phyloP scores from a whole-genome alignment of 92 coral and sea anemone species.

The Siderastrea siderea region DNA sequence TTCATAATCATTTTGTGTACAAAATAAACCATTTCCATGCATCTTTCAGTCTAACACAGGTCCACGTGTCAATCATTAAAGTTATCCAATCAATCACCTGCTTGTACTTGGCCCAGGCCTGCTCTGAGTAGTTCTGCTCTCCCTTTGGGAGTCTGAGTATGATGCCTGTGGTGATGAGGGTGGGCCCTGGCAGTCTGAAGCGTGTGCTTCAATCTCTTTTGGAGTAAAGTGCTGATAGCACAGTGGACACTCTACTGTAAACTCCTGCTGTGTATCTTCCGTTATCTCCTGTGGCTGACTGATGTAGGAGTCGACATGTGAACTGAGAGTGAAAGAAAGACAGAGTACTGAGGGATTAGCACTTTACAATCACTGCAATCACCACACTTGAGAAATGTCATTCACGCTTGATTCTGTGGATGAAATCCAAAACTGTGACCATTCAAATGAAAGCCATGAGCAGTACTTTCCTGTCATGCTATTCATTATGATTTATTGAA shows the following conservation, averaged over 20 bases:
- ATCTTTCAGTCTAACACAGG: no score
- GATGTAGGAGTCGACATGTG: neutral
- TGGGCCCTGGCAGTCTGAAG: conserved; percentile 53
- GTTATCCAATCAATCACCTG: conserved; percentile 35
- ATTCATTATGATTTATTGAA: no score
- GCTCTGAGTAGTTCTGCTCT: neutral
- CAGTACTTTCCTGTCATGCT: no score
- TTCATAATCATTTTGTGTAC: no score
- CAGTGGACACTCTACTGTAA: conserved; percentile 34
- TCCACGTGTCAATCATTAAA: neutral
- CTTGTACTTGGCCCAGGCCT: conserved; percentile 3
- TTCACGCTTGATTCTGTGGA: no score
- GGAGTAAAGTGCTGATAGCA: conserved; percentile 25
- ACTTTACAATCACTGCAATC: neutral
- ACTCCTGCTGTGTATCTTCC: neutral
- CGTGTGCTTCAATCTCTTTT: conserved; percentile 39
- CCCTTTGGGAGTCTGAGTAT: neutral
- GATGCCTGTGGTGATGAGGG: conserved; percentile 26
- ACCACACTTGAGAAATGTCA: no score
- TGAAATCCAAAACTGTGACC: no score
- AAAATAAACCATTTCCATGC: no score
- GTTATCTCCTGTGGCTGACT: neutral
- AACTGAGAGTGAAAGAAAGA: neutral
- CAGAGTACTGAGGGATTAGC: neutral
- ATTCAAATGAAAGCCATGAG: no score